phyloP scores from a whole-genome alignment of 1,140 invertebrate species.

The Thaumetopoea pityocampa region DNA sequence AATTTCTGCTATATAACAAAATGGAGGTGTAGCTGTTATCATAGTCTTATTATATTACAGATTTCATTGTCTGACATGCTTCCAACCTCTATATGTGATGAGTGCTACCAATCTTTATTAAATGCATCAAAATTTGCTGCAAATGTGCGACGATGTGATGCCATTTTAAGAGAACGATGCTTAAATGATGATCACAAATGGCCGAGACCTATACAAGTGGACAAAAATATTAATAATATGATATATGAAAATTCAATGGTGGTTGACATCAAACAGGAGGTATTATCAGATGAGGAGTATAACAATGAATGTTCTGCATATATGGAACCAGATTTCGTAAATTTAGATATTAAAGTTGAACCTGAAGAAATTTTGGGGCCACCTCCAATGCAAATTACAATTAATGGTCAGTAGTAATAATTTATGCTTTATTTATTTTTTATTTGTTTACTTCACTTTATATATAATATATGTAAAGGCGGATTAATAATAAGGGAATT shows the following conservation, averaged over 20 bases:
- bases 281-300: slow-evolving; percentile 47
- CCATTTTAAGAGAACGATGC: slow-evolving; percentile 30
- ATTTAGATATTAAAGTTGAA: slow-evolving; percentile 55
- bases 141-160: slow-evolving; percentile 33
- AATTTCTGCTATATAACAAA: too few relatives aligned
- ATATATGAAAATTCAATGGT: slow-evolving; percentile 26
- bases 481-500: too few relatives aligned
- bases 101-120: slow-evolving; percentile 41
- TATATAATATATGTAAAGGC: too few relatives aligned
- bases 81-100: slow-evolving; percentile 47
- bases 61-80: slow-evolving; percentile 35
- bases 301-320: slow-evolving; percentile 20
- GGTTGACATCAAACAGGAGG: slow-evolving; percentile 53
- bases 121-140: slow-evolving; percentile 39
- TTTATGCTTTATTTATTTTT: neutral
- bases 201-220: slow-evolving; percentile 58
- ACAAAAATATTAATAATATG: slow-evolving; percentile 35
- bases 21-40: too few relatives aligned
- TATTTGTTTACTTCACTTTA: neutral
- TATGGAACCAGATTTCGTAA: slow-evolving; percentile 16
- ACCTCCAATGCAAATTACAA: slow-evolving; percentile 25
- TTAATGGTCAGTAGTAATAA: slow-evolving; percentile 22
- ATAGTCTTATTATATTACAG: slow-evolving; percentile 29
- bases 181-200: slow-evolving; percentile 23
- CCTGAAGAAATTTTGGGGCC: slow-evolving; percentile 45